Percentiles rank a stretch among this genome's conserved stretches.
These are phyloP conservation scores for Patella pellucida DNA, from an alignment of 2,888 invertebrate species.

Conservation along the genomic window DNA sequence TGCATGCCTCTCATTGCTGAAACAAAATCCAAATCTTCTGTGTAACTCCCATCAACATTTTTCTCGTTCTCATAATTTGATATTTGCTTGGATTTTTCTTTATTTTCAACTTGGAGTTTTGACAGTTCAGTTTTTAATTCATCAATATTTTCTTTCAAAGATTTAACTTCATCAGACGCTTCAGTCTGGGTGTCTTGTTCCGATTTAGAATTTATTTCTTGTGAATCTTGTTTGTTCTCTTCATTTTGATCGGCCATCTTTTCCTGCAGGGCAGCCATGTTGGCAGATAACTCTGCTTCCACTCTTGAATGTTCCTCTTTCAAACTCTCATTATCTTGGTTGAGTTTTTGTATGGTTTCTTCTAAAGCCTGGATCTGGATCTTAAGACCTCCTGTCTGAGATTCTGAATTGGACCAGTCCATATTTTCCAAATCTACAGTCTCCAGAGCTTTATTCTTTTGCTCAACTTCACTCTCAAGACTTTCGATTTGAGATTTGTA, in stretches of 20 bases:
- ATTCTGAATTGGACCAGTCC: background rate
- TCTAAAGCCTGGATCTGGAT: background rate
- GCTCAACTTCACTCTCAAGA: background rate
- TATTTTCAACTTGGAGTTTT: no score
- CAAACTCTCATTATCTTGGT: conserved; percentile 10
- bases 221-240: background rate
- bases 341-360: conserved; percentile 13
- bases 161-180: conserved; percentile 9
- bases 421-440: background rate
- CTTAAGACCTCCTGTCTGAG: background rate
- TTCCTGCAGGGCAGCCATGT: background rate
- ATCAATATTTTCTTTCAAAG: conserved; percentile 13
- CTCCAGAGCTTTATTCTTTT: background rate
- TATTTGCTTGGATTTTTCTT: no score
- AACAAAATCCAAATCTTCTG: no score
- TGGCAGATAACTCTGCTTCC: background rate
- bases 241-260: background rate
- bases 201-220: no score
- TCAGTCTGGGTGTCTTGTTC: no score
- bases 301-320: conserved; percentile 12
- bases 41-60: no score
- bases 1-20: no score
- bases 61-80: no score
- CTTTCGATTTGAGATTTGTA: background rate
- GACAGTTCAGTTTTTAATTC: no score